These are phyloP conservation scores for Creontiades dilutus DNA, from an alignment of 2,888 invertebrate species.

Conservation along the genomic window DNA sequence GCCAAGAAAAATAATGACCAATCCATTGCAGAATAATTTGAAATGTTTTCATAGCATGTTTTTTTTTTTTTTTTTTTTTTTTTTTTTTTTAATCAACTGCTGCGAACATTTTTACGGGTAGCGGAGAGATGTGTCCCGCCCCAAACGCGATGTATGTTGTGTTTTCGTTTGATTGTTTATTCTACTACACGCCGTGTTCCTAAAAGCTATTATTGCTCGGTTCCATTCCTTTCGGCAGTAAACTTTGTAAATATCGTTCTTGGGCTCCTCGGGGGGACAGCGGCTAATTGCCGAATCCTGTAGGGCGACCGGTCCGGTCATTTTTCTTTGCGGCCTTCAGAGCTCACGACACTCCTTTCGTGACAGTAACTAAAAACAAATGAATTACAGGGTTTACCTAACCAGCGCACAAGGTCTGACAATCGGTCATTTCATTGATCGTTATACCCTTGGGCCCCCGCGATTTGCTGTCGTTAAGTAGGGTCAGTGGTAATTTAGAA, in stretches of 20 bases:
- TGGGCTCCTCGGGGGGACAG: constrained; percentile 25
- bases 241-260: constrained; percentile 30
- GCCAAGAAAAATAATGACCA: no score
- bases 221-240: not conserved
- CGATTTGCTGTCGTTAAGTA: not conserved
- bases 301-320: not conserved
- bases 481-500: not conserved
- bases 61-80: no score
- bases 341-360: constrained; percentile 39
- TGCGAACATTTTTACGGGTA: no score
- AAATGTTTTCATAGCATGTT: no score
- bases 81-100: no score
- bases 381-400: constrained; percentile 5
- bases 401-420: not conserved
- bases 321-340: not conserved
- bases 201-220: not conserved
- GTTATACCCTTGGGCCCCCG: not conserved
- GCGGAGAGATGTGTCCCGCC: no score
- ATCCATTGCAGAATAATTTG: no score
- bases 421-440: constrained; percentile 10
- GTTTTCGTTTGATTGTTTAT: not conserved
- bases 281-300: constrained; percentile 32
- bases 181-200: not conserved
- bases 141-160: no score
- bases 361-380: constrained; percentile 1